Base-by-base conservation (phyloP, 1,140 invertebrate species). In the Drosophila azteca region DNA sequence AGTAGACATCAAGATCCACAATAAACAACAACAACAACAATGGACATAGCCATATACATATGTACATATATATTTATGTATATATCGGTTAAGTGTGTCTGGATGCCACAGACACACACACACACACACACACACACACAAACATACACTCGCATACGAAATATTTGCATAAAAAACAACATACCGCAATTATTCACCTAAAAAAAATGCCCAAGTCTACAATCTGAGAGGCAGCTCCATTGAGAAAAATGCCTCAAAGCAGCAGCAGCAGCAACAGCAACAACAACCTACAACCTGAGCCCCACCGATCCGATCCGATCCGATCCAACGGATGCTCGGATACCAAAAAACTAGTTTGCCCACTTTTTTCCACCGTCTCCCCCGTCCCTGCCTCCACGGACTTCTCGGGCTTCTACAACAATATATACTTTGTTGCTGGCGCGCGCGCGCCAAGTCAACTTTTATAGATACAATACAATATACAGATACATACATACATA, bases 341-440 rank as follows among this genome's bases (percentile, higher is more conserved):
- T 78, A 84, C 82, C 83, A 82, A 78, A 84, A 85, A 85, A 85
- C 82, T 85, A 85, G 82, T 85, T 85, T 85, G 82, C 82, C 82
- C 82, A 87, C 82, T 85, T 85, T 85, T 84, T 52, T 9, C 17
- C 43, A 29, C 50, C 31, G 2, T 0, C 22, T 17, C 17, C 11
- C 11, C 35, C 4, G 11, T 9, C 11, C 11, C 11, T 13, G 35
- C 43, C 26, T 5, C 35, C 0, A 0, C 11, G 35, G 11, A 11
- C 35, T 39, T 13, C 4, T 13, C 4, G 35, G 35, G 46, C 35
- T 41, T 62, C 29, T 69, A 48, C 46, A 45, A 67, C 29, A 54
- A 43, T 69, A 57, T 39, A 64, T 52, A 52, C 66, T 50, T 87
- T 81, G 77, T 70, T 61, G 50, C 46, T 70, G 68, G 73, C 81